phyloP scores from a whole-genome alignment of 2,888 invertebrate genomes.

The Pocota personata region DNA sequence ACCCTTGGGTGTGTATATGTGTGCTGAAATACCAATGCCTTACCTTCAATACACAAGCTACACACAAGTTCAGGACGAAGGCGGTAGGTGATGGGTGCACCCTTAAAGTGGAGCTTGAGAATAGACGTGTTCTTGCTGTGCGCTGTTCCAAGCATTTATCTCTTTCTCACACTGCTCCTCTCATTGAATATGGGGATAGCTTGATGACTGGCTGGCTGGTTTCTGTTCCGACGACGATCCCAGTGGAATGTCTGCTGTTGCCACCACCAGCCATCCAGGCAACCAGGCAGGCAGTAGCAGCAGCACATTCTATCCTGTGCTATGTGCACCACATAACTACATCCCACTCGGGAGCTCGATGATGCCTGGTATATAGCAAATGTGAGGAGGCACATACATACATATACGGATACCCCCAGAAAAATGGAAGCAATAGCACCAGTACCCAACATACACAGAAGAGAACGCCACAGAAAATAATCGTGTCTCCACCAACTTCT shows the following conservation, averaged over 20 bases:
- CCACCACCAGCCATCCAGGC: slow-evolving; percentile 36
- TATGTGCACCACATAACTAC: slow-evolving; percentile 59
- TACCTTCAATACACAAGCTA: slow-evolving; percentile 39
- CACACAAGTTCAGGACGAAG: slow-evolving; percentile 53
- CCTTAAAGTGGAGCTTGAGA: slow-evolving; percentile 55
- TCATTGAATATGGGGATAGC: slow-evolving; percentile 9
- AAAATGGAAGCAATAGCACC: slow-evolving; percentile 34
- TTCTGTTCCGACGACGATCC: slow-evolving; percentile 32
- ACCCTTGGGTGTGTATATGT: slow-evolving; percentile 21
- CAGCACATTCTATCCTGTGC: slow-evolving; percentile 28
- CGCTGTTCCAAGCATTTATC: slow-evolving; percentile 56
- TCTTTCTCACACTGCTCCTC: slow-evolving; percentile 59
- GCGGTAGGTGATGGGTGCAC: slow-evolving; percentile 50
- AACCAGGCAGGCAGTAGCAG: slow-evolving; percentile 41
- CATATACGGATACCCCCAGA: background rate
- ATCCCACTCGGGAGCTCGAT: slow-evolving; percentile 19
- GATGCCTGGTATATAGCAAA: slow-evolving; percentile 46
- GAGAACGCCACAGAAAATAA: slow-evolving; percentile 64
- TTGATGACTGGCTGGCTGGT: slow-evolving; percentile 10
- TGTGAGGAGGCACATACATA: slow-evolving; percentile 19
- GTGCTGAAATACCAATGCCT: slow-evolving; percentile 16
- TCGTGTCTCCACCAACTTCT: slow-evolving; percentile 64
- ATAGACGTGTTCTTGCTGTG: slow-evolving; percentile 55
- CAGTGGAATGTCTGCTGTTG: slow-evolving; percentile 61
- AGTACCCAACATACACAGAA: slow-evolving; percentile 37